Percentiles rank a stretch among this genome's conserved stretches.
Conservation (phyloP, 1,140 invertebrate species). For the Adoxophyes honmai region DNA sequence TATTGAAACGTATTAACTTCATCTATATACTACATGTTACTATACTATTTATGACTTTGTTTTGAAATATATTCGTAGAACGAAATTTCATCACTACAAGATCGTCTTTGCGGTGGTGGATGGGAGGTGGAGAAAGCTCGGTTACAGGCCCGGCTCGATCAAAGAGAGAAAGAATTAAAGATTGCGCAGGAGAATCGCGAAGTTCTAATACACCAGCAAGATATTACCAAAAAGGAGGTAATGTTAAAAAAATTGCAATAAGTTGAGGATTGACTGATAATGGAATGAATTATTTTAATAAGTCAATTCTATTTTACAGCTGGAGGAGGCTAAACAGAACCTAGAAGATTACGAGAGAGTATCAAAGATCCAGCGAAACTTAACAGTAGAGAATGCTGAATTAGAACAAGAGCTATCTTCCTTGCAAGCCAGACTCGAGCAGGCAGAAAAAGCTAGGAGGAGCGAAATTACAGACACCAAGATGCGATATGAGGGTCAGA, state of each 20-base stretch:
- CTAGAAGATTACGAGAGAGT: slow-evolving; percentile 92
- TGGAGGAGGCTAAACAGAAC: slow-evolving; percentile 89
- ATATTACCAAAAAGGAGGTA: slow-evolving; percentile 65
- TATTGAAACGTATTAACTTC: too few species aligned
- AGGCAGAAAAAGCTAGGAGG: slow-evolving; percentile 89
- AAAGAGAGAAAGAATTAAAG: slow-evolving; percentile 86
- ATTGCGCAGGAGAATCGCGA: slow-evolving; percentile 85
- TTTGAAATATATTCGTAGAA: slow-evolving; percentile 78
- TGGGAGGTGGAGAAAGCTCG: slow-evolving; percentile 82
- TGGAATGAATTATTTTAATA: too few species aligned
- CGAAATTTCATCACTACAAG: slow-evolving; percentile 82
- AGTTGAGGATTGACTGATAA: too few species aligned
- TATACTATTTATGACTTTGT: too few species aligned
- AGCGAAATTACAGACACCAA: slow-evolving; percentile 91
- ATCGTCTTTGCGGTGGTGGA: slow-evolving; percentile 76
- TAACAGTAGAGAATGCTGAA: slow-evolving; percentile 85
- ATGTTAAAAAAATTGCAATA: too few species aligned
- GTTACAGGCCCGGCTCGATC: slow-evolving; percentile 83
- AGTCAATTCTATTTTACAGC: too few species aligned
- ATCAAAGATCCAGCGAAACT: slow-evolving; percentile 86
- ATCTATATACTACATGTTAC: too few species aligned
- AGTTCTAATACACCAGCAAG: slow-evolving; percentile 75
- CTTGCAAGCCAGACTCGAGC: slow-evolving; percentile 83
- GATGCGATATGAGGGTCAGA: slow-evolving; percentile 91
- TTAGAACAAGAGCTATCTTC: slow-evolving; percentile 87